Evolutionary conservation across 2,113 vertebrate genomes (phyloP).

Genomic region (Petrocephalus microphthalmus): DNA sequence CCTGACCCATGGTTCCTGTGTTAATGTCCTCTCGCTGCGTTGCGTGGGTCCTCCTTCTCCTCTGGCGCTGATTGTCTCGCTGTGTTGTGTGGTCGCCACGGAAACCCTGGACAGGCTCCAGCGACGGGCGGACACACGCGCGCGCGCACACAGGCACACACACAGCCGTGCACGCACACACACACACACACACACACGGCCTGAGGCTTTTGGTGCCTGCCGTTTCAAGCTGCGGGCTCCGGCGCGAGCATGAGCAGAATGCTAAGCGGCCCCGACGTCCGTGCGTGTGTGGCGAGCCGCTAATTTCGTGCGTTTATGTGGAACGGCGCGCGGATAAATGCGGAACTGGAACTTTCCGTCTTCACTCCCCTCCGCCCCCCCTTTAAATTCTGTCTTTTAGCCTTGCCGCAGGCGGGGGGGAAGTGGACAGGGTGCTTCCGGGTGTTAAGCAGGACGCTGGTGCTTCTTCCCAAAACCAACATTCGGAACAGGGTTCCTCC

Average conservation of each 20-base stretch:
- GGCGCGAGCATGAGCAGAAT: constrained; percentile 60
- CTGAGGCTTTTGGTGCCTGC: constrained; percentile 46
- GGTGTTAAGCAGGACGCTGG: not conserved
- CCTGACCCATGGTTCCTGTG: constrained; percentile 68
- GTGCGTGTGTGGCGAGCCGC: constrained; percentile 31
- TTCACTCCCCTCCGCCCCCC: not conserved
- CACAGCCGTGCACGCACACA: constrained; percentile 23
- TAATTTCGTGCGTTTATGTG: constrained; percentile 23
- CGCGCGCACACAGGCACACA: constrained; percentile 28
- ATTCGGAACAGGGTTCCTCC: too few relatives aligned
- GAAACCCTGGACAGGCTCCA: constrained; percentile 76
- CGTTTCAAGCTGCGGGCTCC: constrained; percentile 56
- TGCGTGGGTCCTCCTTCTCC: constrained; percentile 57
- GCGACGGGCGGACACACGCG: constrained; percentile 56
- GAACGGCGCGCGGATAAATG: constrained; percentile 12
- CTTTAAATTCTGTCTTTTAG: constrained; percentile 5
- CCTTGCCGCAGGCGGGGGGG: not conserved
- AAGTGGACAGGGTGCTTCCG: not conserved
- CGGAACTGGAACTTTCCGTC: constrained; percentile 4
- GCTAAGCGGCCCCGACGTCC: constrained; percentile 52
- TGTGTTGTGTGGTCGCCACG: constrained; percentile 75
- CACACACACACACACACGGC: constrained; percentile 42
- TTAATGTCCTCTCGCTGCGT: constrained; percentile 70
- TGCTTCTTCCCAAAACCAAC: not conserved
- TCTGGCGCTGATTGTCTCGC: constrained; percentile 69